Conservation (phyloP, 1,140 invertebrate species). For the Conopomorpha cramerella region DNA sequence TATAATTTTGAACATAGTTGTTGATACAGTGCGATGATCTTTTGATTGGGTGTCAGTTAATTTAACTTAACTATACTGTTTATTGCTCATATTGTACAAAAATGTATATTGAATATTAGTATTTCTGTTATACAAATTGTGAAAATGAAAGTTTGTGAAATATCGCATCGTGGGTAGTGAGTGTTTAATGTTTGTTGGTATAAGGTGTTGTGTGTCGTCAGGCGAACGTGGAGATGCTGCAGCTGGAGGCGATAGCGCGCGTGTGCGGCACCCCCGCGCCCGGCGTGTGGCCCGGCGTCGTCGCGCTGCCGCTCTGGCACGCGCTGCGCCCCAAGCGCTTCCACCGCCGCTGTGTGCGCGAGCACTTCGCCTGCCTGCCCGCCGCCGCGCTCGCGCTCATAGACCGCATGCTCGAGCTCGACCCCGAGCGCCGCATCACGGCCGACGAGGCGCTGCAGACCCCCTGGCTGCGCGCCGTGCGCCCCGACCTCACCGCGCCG, state of each 20-base stretch:
- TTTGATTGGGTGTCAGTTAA: too few relatives aligned
- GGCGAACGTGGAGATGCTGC: constrained; percentile 91
- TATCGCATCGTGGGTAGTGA: too few relatives aligned
- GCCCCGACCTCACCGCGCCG: constrained; percentile 82
- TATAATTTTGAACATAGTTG: too few relatives aligned
- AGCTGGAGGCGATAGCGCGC: constrained; percentile 93
- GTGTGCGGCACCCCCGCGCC: constrained; percentile 96
- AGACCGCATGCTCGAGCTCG: constrained; percentile 95
- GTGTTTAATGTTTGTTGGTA: too few relatives aligned
- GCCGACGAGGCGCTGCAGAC: constrained; percentile 93
- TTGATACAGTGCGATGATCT: too few relatives aligned
- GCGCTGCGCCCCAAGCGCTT: constrained; percentile 91
- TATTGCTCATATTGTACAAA: too few relatives aligned
- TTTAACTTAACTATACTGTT: too few relatives aligned
- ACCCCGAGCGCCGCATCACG: constrained; percentile 91
- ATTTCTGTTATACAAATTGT: too few relatives aligned
- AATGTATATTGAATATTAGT: too few relatives aligned
- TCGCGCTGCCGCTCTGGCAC: constrained; percentile 91
- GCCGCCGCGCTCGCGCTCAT: constrained; percentile 86
- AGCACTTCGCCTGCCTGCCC: constrained; percentile 94
- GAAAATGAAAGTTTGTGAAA: too few relatives aligned
- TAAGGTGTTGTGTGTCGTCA: too few relatives aligned
- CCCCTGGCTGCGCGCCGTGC: constrained; percentile 91
- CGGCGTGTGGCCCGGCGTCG: constrained; percentile 97
- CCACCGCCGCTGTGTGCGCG: constrained; percentile 84